Conservation (phyloP, 2,888 invertebrate genomes). For the Caenorhabditis macrosperma region DNA sequence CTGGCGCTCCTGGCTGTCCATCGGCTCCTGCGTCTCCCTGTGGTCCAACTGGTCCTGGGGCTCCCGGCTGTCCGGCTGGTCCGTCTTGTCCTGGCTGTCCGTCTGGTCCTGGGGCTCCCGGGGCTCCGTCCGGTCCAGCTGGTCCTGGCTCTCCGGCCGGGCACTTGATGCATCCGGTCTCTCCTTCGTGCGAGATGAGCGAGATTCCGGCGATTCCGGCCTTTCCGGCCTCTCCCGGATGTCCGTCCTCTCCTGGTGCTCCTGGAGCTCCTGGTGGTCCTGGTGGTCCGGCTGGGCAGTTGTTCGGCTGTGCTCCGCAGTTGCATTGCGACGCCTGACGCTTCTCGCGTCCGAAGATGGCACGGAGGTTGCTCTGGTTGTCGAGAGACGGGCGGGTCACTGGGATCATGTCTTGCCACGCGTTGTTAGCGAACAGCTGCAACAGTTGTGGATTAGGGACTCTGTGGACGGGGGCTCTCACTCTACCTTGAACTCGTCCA, state of each 20-base stretch:
- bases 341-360: constrained; percentile 63
- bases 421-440: constrained; percentile 61
- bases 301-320: constrained; percentile 63
- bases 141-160: constrained; percentile 67
- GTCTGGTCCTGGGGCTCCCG: constrained; percentile 67
- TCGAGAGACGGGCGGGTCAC: constrained; percentile 57
- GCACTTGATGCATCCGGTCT: constrained; percentile 62
- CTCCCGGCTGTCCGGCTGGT: constrained; percentile 66
- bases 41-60: constrained; percentile 69
- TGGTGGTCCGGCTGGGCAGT: constrained; percentile 68
- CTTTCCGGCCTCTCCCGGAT: constrained; percentile 64
- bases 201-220: constrained; percentile 60
- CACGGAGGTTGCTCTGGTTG: constrained; percentile 42
- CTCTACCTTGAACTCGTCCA: constrained; percentile 60
- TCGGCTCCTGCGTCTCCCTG: constrained; percentile 67
- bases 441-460: not conserved
- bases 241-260: constrained; percentile 65
- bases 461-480: not conserved
- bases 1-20: constrained; percentile 64
- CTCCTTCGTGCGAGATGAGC: constrained; percentile 53
- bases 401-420: constrained; percentile 65
- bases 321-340: constrained; percentile 62
- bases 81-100: constrained; percentile 72
- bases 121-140: constrained; percentile 68
- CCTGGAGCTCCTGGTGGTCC: constrained; percentile 71